Base-by-base conservation (phyloP, 2,113 vertebrate genomes). In the Osmerus eperlanus region DNA sequence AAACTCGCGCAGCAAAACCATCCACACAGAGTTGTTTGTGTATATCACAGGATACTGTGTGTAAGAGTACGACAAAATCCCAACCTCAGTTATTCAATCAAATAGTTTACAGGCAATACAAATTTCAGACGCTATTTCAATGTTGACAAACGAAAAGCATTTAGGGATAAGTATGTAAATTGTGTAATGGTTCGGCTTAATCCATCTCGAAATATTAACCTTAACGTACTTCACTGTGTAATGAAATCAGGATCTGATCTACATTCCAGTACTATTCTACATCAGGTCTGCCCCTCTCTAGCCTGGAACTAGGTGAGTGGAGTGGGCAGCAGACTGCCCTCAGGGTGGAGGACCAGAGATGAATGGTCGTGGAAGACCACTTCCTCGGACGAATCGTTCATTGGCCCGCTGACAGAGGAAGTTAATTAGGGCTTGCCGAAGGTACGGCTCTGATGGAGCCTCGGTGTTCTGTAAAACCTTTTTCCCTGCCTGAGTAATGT, bases 361-460 rank as follows among this genome's bases (percentile, higher is more conserved):
- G 70, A 67, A 83, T 84, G 79, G 58, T 69, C 56, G 59, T 72
- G 73, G 58, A 66, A 56, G 56, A 16, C 47, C 59, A 32, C 74
- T 76, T 76, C 67, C 60, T 55, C 70, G 81, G 83, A 84, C 77
- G 65, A 71, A 82, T 74, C 67, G 71, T 77, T 81, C 61, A 70
- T 85, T 87, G 79, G 54, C 72, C 79, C 87, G 80, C 56, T 65
- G 69, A 76, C 59, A 23, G 75, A 70, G 74, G 21, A 68, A 47
- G 75, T 82, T 81, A 81, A 87, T 88, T 83, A 87, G 78, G 73
- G 74, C 62, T 47, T 47, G 41, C 41, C 41, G 41, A 47, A 47
- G 41, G 41, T 47, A 76, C 60, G 65, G 67, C 74, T 23, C 74
- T 59, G 73, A 71, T 66, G 51, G 55, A 54, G 28, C 67, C 76